Evolutionary conservation across 2,797 vertebrate species (phyloP), one percentile per base, ranked within the genome.

Genomic region (Chelon auratus): DNA sequence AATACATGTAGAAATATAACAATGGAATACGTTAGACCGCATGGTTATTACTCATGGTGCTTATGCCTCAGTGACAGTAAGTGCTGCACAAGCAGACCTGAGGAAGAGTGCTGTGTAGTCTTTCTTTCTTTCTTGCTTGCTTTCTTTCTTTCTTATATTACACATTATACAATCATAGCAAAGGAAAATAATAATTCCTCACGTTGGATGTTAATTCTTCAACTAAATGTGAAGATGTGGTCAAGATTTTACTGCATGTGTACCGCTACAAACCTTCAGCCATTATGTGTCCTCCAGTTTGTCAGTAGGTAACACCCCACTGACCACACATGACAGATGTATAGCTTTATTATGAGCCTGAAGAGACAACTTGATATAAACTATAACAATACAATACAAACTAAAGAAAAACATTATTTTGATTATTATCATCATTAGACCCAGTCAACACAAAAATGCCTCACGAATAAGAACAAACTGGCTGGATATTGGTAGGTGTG

Each of bases 51-150:
- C 47, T 68, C 66, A 52, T 9, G 36, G 22, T 68, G 47, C 48
- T 59, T 37, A 59, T 59, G 47, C 56, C n/a, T 51, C 37, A 15
- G 56, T 68, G 47, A 47, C 17, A 47, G n/a, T 47, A 47, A 47
- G 47, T 68, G 66, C 56, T 59, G 56, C 48, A 58, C 56, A 59
- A 68, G 66, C 66, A 59, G 55, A 68, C 47, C 66, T 30, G 45
- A 39, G 33, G 20, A 67, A 67, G 54, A 57, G 54, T 59, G 30
- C 53, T 56, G 15, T 56, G 45, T 58, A 33, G 30, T 18, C 45
- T 47, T 2, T 15, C 5, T 42, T 15, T 42, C 40, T 40, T 40
- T 3, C 11, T 42, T 15, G 15, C 40, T 40, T 40, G 0, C 11
- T 42, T 42, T 42, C 40, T 6, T 15, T 43, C 42, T 43, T 43